Conservation (phyloP, 2,888 invertebrate species). For the Lasioglossum morio region DNA sequence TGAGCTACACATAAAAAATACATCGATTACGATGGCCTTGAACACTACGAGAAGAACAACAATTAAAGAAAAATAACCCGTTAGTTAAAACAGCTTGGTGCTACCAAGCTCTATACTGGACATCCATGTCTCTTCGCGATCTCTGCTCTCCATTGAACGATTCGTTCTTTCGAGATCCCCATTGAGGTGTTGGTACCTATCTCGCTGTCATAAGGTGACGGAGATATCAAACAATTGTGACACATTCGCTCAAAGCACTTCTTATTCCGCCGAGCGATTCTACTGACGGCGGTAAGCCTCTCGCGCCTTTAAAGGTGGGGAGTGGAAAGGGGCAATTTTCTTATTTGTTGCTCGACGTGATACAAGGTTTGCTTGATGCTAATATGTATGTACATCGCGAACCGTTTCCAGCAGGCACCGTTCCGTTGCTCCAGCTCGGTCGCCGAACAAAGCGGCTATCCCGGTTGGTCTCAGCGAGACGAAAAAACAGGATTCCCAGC, state of each 20-base stretch:
- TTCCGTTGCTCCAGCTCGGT: neutral
- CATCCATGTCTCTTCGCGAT: too few species aligned
- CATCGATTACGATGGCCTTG: too few species aligned
- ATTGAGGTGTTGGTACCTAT: too few species aligned
- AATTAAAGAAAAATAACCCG: too few species aligned
- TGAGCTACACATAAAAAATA: too few species aligned
- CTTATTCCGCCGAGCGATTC: neutral
- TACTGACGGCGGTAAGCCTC: neutral
- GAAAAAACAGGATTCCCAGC: constrained; percentile 24
- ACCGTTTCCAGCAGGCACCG: neutral
- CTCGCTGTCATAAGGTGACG: neutral
- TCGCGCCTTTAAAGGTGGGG: neutral
- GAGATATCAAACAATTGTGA: constrained; percentile 47
- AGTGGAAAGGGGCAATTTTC: neutral
- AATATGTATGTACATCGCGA: neutral
- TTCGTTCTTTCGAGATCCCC: too few species aligned
- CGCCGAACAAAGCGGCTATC: neutral
- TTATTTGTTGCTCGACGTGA: neutral
- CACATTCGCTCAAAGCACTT: constrained; percentile 19
- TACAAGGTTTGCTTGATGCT: neutral
- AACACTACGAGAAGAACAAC: too few species aligned
- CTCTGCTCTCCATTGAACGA: too few species aligned
- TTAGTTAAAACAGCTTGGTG: too few species aligned
- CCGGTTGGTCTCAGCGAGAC: constrained; percentile 10
- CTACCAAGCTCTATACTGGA: too few species aligned